These are phyloP conservation scores for Macrotis lagotis DNA, from an alignment of 2,113 vertebrate species.

Conservation along the genomic window DNA sequence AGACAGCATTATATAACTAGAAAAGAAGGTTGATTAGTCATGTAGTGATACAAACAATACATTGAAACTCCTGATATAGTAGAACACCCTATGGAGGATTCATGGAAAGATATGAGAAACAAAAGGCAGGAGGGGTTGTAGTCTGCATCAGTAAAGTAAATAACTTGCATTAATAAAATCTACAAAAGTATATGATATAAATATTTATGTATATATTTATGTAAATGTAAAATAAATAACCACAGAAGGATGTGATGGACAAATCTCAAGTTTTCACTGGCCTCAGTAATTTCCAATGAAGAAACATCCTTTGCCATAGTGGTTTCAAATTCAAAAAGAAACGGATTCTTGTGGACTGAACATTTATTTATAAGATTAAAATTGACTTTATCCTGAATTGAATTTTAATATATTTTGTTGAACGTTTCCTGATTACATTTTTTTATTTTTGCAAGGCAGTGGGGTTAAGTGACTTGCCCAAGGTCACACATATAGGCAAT, in stretches of 20 bases:
- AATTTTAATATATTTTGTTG: neutral
- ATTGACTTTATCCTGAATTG: neutral
- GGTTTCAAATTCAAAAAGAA: neutral
- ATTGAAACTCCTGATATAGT: neutral
- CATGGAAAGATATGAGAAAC: neutral
- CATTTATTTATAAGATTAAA: neutral
- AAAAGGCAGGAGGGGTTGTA: neutral
- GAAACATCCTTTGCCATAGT: neutral
- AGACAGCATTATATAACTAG: neutral
- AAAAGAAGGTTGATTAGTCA: neutral
- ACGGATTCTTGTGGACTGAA: neutral
- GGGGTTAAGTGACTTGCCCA: no score
- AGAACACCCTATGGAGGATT: neutral
- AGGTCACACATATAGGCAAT: no score
- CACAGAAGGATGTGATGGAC: neutral
- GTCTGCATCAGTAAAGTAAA: neutral
- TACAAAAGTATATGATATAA: neutral
- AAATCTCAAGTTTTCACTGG: neutral
- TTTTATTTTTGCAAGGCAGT: no score
- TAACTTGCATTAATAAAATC: neutral
- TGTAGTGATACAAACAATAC: neutral
- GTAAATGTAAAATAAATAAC: no score
- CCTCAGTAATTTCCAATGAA: neutral
- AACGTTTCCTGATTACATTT: neutral
- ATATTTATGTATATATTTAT: no score